These are phyloP conservation scores for Sialis fuliginosa DNA, from an alignment of 2,888 invertebrate species.

Conservation along the genomic window DNA sequence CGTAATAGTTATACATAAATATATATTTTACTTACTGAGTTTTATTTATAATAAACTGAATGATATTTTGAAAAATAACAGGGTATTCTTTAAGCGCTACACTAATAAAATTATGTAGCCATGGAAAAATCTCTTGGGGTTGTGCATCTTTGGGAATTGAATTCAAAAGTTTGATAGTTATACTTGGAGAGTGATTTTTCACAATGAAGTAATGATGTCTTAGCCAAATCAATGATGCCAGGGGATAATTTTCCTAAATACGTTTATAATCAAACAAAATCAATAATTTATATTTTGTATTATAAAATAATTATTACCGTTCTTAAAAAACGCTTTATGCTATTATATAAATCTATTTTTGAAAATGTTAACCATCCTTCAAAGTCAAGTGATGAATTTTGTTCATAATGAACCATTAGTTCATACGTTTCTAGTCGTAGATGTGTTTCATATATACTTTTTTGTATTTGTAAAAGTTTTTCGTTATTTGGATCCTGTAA, in stretches of 20 bases:
- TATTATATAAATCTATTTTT: not conserved
- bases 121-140: not conserved
- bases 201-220: not conserved
- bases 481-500: not conserved
- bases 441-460: not conserved
- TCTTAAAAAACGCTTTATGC: not conserved
- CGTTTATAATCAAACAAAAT: not conserved
- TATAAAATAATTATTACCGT: not conserved
- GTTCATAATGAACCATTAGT: not conserved
- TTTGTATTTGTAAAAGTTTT: not conserved
- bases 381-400: not conserved
- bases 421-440: not conserved
- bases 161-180: not conserved
- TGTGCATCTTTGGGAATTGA: not conserved
- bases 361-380: not conserved
- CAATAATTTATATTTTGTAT: not conserved
- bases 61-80: not conserved
- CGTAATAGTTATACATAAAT: no score
- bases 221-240: not conserved
- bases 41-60: not conserved
- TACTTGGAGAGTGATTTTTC: not conserved
- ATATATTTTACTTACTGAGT: not conserved
- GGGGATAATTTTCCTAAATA: not conserved
- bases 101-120: not conserved
- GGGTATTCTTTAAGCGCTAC: not conserved